phyloP scores from a whole-genome alignment of 2,113 vertebrate species.

The Silurus asotus region DNA sequence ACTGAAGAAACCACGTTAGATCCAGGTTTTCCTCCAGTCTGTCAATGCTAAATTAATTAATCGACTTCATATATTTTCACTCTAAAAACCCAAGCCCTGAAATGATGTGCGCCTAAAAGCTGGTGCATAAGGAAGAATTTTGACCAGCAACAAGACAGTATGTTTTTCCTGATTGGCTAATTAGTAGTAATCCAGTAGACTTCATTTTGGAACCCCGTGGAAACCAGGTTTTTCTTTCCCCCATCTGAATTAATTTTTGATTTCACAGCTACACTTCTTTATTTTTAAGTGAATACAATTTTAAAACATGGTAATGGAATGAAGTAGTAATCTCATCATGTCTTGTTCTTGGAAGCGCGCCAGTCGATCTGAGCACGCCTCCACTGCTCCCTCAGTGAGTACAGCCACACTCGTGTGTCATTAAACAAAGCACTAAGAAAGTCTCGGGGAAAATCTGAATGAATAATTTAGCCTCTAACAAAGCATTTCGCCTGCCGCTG shows the following conservation, averaged over 20 bases:
- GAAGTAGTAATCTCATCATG: neutral
- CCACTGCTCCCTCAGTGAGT: neutral
- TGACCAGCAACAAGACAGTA: neutral
- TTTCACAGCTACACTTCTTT: neutral
- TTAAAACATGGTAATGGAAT: neutral
- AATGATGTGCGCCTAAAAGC: neutral
- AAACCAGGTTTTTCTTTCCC: neutral
- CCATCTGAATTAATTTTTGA: neutral
- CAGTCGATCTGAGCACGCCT: neutral
- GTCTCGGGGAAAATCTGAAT: neutral
- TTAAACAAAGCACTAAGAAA: constrained; percentile 6
- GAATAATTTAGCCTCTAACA: constrained; percentile 27
- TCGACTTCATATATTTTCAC: neutral
- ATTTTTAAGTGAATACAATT: neutral
- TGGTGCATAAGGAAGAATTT: neutral
- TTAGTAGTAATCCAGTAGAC: neutral
- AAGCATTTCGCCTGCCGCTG: constrained; percentile 2
- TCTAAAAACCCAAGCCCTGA: neutral
- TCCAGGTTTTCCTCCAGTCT: neutral
- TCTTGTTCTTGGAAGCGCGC: neutral
- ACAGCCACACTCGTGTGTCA: constrained; percentile 15
- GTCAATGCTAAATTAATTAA: neutral
- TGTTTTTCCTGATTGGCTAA: neutral
- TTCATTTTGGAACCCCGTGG: neutral
- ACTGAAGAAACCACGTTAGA: neutral